A percentile compares a stretch with the other conserved stretches of the same genome.
These are phyloP conservation scores for Beroe ovata DNA, from an alignment of 37 sponge, comb jelly and placozoan species.

Conservation along the genomic window DNA sequence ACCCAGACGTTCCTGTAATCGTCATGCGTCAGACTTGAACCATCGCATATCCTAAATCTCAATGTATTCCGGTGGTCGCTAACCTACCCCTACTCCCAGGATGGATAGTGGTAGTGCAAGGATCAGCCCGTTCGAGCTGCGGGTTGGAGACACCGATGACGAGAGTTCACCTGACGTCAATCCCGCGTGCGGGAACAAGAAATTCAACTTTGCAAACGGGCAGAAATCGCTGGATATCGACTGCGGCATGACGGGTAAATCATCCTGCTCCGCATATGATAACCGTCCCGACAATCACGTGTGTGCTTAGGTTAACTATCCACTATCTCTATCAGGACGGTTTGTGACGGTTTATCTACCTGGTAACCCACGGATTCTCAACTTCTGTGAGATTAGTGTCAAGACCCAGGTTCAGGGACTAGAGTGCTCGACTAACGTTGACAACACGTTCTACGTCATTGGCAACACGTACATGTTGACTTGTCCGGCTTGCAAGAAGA, in stretches of 20 bases:
- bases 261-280: neutral
- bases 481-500: slow-evolving; percentile 47
- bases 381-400: slow-evolving; percentile 49
- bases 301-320: too few relatives aligned
- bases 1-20: too few relatives aligned
- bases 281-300: too few relatives aligned
- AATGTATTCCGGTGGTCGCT: too few relatives aligned
- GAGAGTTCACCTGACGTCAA: neutral
- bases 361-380: neutral
- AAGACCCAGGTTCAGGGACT: slow-evolving; percentile 59
- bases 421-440: slow-evolving; percentile 36
- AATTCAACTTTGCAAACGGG: slow-evolving; percentile 28
- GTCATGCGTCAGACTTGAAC: too few relatives aligned
- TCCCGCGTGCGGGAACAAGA: neutral
- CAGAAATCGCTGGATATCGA: slow-evolving; percentile 9
- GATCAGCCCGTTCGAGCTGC: slow-evolving; percentile 11
- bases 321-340: too few relatives aligned
- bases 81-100: too few relatives aligned
- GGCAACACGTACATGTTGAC: slow-evolving; percentile 59
- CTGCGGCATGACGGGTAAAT: slow-evolving; percentile 20
- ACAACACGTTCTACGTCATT: slow-evolving; percentile 44
- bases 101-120: slow-evolving; percentile 9
- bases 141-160: slow-evolving; percentile 26
- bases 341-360: slow-evolving; percentile 29
- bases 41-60: too few relatives aligned